Conservation (phyloP, 1,140 invertebrate genomes). For the Patella vulgata region DNA sequence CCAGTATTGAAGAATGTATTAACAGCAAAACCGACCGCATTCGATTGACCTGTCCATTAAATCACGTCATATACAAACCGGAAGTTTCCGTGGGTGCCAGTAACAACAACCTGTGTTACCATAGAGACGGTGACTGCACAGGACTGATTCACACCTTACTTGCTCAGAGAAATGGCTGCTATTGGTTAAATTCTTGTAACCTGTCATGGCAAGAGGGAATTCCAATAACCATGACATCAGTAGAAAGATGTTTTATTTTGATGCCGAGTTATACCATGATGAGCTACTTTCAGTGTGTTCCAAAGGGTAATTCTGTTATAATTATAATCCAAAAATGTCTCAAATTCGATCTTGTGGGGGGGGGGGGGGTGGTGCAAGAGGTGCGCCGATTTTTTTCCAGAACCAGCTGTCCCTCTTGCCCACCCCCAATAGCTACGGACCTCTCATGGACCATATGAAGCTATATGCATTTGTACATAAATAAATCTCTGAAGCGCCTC, state of each 20-base stretch:
- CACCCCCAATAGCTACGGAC: too few relatives aligned
- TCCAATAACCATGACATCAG: not conserved
- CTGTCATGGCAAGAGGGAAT: conserved; percentile 7
- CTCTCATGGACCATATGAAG: too few relatives aligned
- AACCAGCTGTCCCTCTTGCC: too few relatives aligned
- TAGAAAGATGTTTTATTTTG: not conserved
- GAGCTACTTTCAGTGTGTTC: not conserved
- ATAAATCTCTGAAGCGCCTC: too few relatives aligned
- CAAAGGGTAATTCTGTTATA: too few relatives aligned
- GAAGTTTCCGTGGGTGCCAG: conserved; percentile 12
- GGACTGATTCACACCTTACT: conserved; percentile 14
- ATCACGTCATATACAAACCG: conserved; percentile 24
- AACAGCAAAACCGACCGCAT: conserved; percentile 8
- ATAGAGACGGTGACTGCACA: conserved; percentile 1
- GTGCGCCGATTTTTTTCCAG: too few relatives aligned
- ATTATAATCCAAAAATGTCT: too few relatives aligned
- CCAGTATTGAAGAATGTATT: conserved; percentile 13
- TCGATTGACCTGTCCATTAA: conserved; percentile 7
- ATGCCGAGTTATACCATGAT: not conserved
- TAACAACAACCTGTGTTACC: not conserved
- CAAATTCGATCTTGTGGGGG: too few relatives aligned
- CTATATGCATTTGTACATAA: too few relatives aligned
- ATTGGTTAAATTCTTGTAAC: conserved; percentile 13
- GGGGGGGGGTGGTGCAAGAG: too few relatives aligned
- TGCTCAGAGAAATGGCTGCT: conserved; percentile 11